Base-by-base conservation (phyloP, 2,797 vertebrate species). In the Pterois miles region DNA sequence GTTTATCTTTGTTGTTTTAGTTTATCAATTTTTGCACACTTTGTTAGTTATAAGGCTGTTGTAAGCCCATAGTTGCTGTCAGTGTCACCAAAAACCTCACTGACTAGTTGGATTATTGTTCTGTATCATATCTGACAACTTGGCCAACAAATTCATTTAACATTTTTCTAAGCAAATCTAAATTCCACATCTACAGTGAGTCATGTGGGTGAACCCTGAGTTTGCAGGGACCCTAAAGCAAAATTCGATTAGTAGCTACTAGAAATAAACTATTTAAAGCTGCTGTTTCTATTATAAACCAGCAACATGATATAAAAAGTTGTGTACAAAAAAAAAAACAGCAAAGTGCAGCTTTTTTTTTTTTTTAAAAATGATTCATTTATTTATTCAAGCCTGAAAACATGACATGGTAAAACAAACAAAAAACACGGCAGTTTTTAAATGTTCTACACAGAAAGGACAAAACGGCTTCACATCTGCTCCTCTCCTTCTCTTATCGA, bases 291-390 rank as follows among this genome's bases (percentile, higher is more conserved):
- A 27, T 16, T 1, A 34, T 23, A 25, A 22, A 4, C 0, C 5
- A 40, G 22, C 20, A 54, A 14, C 20, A 16, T 8, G 34, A 57
- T 18, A 22, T 14, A 22, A 65, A 50, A 14, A 11, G 18, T 10
- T 29, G 12, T 22, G 5, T 11, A 54, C 13, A 22, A 13, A 25
- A 46, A 4, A 72, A 25, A 18, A 31, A 38, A 8, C 29, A 53
- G n/a, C n/a, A 25, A 62, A 20, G n/a, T 6, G 10, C 72, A 0
- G 9, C 23, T 89, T 86, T 86, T 88, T 87, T 88, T 8, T 22
- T 89, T 86, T 86, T 88, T 87, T 88, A 89, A 91, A 94, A 95
- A 95, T 67, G 22, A 77, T 83, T 85, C 57, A 86, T 92, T 90
- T 82, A 91, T 92, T 92, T 78, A 89, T 85, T 87, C 78, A 65